Base-by-base conservation (phyloP, 2,888 invertebrate genomes). In the Drosophila greeni region DNA sequence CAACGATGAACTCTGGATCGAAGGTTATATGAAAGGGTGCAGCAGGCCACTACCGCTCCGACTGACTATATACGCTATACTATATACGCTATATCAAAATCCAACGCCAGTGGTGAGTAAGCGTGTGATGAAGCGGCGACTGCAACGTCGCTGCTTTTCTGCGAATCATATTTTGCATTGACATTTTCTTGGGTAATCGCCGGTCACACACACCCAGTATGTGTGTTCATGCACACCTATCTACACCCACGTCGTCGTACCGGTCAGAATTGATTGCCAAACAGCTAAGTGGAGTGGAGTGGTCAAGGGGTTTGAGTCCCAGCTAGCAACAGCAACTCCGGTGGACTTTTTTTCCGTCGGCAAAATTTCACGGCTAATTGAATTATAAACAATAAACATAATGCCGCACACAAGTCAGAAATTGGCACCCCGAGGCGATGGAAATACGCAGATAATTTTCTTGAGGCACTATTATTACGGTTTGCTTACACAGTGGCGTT, bases 341-440 rank as follows among this genome's bases (percentile, higher is more conserved):
- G 43, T 43, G 36, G 29, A 29, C 16, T 26, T 36, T 20, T 20
- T 66, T 57, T 54, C 70, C 49, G 66, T 65, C 73, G 75, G 73
- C 66, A 64, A 58, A 74, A 60, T 72, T 75, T 79, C 75, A 79
- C 65, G 75, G 75, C 71, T 79, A 80, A 80, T 80, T 82, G 65
- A 80, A 82, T 82, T 77, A 76, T 77, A 82, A 80, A 80, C 79
- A 80, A 76, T 77, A 74, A 82, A 74, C 80, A 79, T 67, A 66
- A 62, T 62, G 73, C 72, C 73, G 59, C 59, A 54, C 60, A 71
- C 60, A 54, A 26, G 36, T 47, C 37, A 70, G 51, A 76, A 72
- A 78, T 81, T 81, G 75, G 75, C 76, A 75, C 73, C 79, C 76
- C 55, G 57, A 52, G 62, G 76, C 49, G 72, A 31, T 66, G 53